Conservation (phyloP, 1,140 invertebrate genomes). For the Drosophila serrata region DNA sequence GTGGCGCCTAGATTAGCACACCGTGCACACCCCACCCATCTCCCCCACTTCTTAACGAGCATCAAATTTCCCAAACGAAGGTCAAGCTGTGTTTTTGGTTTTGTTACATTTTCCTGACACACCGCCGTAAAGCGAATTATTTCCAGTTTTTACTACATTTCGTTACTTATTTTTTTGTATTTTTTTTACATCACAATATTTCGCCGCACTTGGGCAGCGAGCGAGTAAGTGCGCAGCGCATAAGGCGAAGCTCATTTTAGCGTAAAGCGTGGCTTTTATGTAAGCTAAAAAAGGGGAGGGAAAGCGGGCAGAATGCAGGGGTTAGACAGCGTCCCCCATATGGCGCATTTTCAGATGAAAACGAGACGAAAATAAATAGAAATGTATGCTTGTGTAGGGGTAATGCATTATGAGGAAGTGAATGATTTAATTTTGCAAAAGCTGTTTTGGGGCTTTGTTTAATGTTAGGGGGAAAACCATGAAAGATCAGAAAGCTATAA, state of each 20-base stretch:
- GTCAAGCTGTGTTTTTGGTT: slow-evolving; percentile 72
- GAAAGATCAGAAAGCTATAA: neutral
- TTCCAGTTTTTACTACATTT: slow-evolving; percentile 68
- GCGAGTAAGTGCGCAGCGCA: slow-evolving; percentile 62
- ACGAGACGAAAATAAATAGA: slow-evolving; percentile 54
- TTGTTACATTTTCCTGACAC: slow-evolving; percentile 32
- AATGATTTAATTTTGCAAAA: slow-evolving; percentile 9
- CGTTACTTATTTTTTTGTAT: slow-evolving; percentile 25
- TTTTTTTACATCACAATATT: slow-evolving; percentile 60
- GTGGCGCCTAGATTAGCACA: slow-evolving; percentile 49
- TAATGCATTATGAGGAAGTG: slow-evolving; percentile 38
- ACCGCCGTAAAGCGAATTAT: slow-evolving; percentile 37
- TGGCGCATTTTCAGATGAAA: slow-evolving; percentile 46
- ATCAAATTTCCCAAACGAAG: slow-evolving; percentile 73
- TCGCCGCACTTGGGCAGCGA: slow-evolving; percentile 22
- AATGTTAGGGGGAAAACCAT: neutral
- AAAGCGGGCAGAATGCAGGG: neutral
- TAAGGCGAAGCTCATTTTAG: slow-evolving; percentile 72
- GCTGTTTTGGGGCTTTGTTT: neutral
- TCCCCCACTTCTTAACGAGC: slow-evolving; percentile 13
- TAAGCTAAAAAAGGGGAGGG: slow-evolving; percentile 27
- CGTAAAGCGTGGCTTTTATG: slow-evolving; percentile 71
- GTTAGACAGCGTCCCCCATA: slow-evolving; percentile 29
- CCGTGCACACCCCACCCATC: too few species aligned
- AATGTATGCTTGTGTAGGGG: slow-evolving; percentile 18